Evolutionary conservation across 2,797 vertebrate genomes (phyloP), one percentile per base, ranked within the genome.

Genomic region (Lycodopsis pacificus): DNA sequence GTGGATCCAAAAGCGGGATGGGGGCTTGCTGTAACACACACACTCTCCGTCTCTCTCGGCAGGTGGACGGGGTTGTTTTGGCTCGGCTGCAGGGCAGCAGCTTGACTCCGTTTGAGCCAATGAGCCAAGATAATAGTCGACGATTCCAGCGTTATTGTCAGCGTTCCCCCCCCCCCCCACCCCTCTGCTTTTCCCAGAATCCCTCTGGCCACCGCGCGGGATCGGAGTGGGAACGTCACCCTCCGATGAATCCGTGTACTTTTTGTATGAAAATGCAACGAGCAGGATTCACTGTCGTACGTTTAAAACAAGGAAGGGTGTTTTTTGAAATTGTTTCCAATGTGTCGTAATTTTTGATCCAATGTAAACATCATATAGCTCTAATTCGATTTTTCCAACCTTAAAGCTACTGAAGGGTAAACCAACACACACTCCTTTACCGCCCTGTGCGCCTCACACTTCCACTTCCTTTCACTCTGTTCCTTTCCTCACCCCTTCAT

Each of bases 11-110:
- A 88, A 86, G 78, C 86, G 30, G 73, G 81, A 83, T 66, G 87
- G 87, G 81, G 82, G 79, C 73, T 85, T 13, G 38, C 83, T 77
- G 64, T 78, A 36, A 38, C 57, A 64, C 62, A 56, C 72, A 73
- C 42, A 44, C 61, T 81, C 81, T 87, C 82, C 83, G 67, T 42
- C 76, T 77, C 87, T 76, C 92, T 87, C 84, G 85, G 93, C 94
- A 95, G 94, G 94, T 95, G 94, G 92, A 91, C 89, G 19, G 79
- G 83, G 89, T 89, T 93, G 91, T 94, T 90, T 93, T 95, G 93
- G 94, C 94, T 91, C 78, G 71, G 85, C 89, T 66, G 87, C 81
- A 83, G 90, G 88, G 92, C 94, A 94, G 93, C 94, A 95, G 94
- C 92, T 93, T 93, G 92, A 93, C 91, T 93, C 90, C 90, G 81